These are phyloP conservation scores for Anthopleura sola DNA, from an alignment of 64 coral and sea anemone species.

Conservation along the genomic window DNA sequence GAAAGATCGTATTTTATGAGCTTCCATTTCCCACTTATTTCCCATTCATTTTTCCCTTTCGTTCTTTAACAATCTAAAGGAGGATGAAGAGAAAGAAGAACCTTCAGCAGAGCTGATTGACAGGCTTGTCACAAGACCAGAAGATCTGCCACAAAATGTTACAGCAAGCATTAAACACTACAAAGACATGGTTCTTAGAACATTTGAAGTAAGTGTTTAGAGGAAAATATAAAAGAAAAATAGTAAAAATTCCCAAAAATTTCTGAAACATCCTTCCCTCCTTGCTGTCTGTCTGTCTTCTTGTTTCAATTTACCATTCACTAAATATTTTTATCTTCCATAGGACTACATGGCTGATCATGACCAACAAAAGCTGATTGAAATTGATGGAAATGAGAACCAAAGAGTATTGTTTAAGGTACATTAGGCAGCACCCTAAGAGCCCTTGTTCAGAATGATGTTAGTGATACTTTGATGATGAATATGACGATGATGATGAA, in stretches of 20 bases:
- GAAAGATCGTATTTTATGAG: too few relatives aligned
- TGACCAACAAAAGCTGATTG: conserved; percentile 92
- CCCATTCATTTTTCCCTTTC: not conserved
- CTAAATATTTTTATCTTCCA: not conserved
- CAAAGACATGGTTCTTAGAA: conserved; percentile 83
- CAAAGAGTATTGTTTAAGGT: conserved; percentile 88
- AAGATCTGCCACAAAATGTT: conserved; percentile 81
- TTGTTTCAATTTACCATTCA: not conserved
- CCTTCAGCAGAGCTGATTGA: conserved; percentile 66
- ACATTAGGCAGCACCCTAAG: too few relatives aligned
- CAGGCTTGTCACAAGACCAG: conserved; percentile 85
- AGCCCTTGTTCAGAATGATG: too few relatives aligned
- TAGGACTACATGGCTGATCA: conserved; percentile 95
- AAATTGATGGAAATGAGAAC: conserved; percentile 87
- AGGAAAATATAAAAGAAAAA: not conserved
- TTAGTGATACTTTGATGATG: not conserved
- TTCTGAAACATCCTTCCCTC: too few relatives aligned
- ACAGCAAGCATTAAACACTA: conserved; percentile 70
- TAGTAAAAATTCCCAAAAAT: too few relatives aligned
- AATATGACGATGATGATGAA: not conserved
- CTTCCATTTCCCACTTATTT: not conserved
- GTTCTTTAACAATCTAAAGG: conserved; percentile 10
- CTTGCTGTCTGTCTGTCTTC: not conserved
- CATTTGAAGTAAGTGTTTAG: conserved; percentile 61
- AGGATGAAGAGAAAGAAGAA: conserved; percentile 79